A percentile compares a stretch with the other conserved stretches of the same genome.
Evolutionary conservation across 2,113 vertebrate species (phyloP).

Genomic region (Pristiophorus japonicus): DNA sequence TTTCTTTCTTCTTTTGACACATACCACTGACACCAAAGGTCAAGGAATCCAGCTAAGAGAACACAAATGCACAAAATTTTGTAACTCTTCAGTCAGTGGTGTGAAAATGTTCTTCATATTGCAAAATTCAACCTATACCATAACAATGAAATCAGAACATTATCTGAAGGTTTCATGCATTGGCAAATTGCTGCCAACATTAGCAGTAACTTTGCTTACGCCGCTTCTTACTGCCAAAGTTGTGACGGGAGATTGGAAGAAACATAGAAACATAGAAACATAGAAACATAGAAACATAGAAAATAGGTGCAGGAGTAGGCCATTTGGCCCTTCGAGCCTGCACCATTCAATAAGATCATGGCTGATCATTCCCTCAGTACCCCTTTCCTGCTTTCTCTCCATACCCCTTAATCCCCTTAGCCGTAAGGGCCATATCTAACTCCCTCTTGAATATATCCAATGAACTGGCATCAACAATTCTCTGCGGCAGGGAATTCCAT

Average conservation of each 20-base stretch:
- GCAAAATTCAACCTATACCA: not conserved
- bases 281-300: too few species aligned
- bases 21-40: not conserved
- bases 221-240: not conserved
- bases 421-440: too few species aligned
- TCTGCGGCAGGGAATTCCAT: too few species aligned
- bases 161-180: not conserved
- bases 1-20: not conserved
- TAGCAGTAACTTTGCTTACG: not conserved
- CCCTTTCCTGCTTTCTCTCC: too few species aligned
- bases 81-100: not conserved
- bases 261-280: too few species aligned
- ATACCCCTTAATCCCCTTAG: too few species aligned
- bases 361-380: too few species aligned
- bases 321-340: too few species aligned
- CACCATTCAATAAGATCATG: too few species aligned
- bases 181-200: not conserved
- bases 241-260: not conserved
- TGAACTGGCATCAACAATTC: too few species aligned
- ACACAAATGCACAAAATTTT: not conserved
- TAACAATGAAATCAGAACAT: not conserved
- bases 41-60: not conserved
- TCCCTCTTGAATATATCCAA: too few species aligned
- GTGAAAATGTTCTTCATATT: not conserved
- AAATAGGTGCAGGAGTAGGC: too few species aligned